Base-by-base conservation (phyloP, 1,140 invertebrate species). In the Zaprionus ornatus region DNA sequence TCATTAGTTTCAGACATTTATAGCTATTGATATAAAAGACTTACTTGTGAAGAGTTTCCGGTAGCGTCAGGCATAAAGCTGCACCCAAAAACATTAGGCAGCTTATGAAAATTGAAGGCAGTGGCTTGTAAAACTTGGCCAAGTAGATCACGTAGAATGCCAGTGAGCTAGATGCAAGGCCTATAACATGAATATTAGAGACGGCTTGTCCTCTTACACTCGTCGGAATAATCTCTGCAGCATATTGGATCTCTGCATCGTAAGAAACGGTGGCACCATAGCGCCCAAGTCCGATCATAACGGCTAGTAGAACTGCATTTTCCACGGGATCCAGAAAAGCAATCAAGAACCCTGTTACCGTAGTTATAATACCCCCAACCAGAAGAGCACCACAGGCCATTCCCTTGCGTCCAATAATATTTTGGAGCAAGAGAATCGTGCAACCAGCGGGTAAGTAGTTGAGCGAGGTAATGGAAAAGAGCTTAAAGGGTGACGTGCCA, bases 221-320 rank as follows among this genome's bases (percentile, higher is more conserved):
- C 0, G 95, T 96, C 1, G 95, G 95, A 32, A 95, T 94, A 35
- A 95, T 91, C 79, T 96, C 95, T 1, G 95, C 94, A 9, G 95
- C 94, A 79, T 95, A 96, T 71, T 95, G 94, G 62, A 95, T 90
- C 82, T 94, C 88, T 2, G 95, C 94, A 80, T 95, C 94, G 80
- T 95, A 96, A 10, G 95, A 93, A 0, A 95, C 93, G 4, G 95
- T 95, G 17, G 95, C 93, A 13, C 94, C 94, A 66, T 95, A 94
- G 54, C 95, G 93, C n/a, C 95, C 95, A 59, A 95, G 74, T 3
- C 94, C 93, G 19, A 87, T 72, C 82, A 91, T 84, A 15, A 80
- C 45, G 9, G 85, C 85, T 27, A 91, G 23, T 6, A 91, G 42
- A 0, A 91, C 7, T 13, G 90, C 88, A 29, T 91, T 80, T 32